These are phyloP conservation scores for Heterotis niloticus DNA, from an alignment of 2,113 vertebrate species.

Conservation along the genomic window DNA sequence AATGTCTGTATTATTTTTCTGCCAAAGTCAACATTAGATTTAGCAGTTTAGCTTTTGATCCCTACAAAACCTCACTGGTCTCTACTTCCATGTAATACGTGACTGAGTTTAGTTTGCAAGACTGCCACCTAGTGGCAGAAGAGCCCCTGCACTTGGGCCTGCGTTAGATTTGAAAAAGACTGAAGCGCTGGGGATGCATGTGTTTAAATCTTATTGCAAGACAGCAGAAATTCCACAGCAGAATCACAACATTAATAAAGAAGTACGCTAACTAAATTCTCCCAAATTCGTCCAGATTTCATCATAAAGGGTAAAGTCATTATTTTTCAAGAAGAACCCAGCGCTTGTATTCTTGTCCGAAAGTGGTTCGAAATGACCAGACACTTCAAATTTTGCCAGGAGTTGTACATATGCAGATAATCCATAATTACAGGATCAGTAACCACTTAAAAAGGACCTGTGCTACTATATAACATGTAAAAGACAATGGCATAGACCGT, in stretches of 20 bases:
- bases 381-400: background rate
- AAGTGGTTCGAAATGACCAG: background rate
- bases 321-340: slow-evolving; percentile 51
- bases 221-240: slow-evolving; percentile 62
- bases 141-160: slow-evolving; percentile 1
- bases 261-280: slow-evolving; percentile 60
- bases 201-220: slow-evolving; percentile 58
- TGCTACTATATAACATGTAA: too few relatives aligned
- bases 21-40: too few relatives aligned
- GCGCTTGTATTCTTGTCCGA: background rate
- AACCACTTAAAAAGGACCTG: too few relatives aligned
- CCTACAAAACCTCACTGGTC: too few relatives aligned
- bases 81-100: slow-evolving; percentile 14
- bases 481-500: too few relatives aligned
- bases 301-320: slow-evolving; percentile 61
- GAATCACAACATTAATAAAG: slow-evolving; percentile 58
- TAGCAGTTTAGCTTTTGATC: too few relatives aligned
- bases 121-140: slow-evolving; percentile 63
- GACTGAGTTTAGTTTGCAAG: slow-evolving; percentile 41
- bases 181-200: slow-evolving; percentile 46
- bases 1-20: too few relatives aligned
- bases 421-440: too few relatives aligned
- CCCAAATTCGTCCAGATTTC: slow-evolving; percentile 34
- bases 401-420: slow-evolving; percentile 55
- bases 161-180: slow-evolving; percentile 26